phyloP scores from a whole-genome alignment of 2,797 vertebrate species.

The Rallus crepitans region DNA sequence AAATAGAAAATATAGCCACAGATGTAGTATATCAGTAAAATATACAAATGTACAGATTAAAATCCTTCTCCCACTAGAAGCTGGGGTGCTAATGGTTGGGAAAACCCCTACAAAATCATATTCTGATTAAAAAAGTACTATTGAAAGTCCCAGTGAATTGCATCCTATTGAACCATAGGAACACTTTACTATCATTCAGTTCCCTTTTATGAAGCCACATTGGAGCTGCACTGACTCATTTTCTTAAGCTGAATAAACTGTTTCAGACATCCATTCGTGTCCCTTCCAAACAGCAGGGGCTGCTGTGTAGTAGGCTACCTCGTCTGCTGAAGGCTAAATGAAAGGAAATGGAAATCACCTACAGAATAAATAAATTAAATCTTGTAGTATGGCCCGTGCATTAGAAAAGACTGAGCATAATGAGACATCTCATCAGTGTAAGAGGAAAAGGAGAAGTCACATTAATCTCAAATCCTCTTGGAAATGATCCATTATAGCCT shows the following conservation, averaged over 20 bases:
- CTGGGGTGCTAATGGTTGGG: background rate
- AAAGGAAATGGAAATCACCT: conserved; percentile 45
- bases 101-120: background rate
- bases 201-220: background rate
- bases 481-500: conserved; percentile 43
- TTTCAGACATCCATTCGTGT: background rate
- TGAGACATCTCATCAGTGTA: conserved; percentile 48
- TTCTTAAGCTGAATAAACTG: background rate
- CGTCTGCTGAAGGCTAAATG: background rate
- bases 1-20: background rate
- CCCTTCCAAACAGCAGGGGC: conserved; percentile 34
- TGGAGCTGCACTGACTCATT: background rate
- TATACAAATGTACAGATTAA: background rate
- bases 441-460: conserved; percentile 35
- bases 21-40: background rate
- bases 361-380: conserved; percentile 57
- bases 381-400: background rate
- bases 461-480: conserved; percentile 38
- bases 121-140: background rate
- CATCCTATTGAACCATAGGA: background rate
- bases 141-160: background rate
- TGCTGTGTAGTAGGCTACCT: conserved; percentile 17
- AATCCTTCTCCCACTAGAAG: background rate
- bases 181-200: background rate
- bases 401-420: conserved; percentile 45